Evolutionary conservation across 1,140 invertebrate species (phyloP), one percentile per base, ranked within the genome.

Genomic region (Trichonephila clavata): DNA sequence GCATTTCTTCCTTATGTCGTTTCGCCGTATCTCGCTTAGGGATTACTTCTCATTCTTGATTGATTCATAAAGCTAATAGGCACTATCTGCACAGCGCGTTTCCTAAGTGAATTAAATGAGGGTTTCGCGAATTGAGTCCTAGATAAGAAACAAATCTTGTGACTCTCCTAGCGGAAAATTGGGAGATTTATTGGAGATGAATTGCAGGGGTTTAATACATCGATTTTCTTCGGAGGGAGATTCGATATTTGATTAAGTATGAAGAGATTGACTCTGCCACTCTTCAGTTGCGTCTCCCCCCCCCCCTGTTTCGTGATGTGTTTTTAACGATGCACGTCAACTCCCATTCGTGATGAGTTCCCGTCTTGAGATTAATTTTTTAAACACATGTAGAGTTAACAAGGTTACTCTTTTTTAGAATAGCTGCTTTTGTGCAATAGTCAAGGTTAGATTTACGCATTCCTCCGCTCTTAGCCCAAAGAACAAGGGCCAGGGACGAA

Each of bases 91-190:
- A 50, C 50, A 13, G 50, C 50, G 50, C 50, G 50, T 50, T 77
- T 39, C 71, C 71, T 77, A 77, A 77, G 71, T 77, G 71, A 77
- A 77, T 77, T 77, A 77, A 77, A 77, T 77, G 71, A 50, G 5
- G 50, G 50, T 50, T 50, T 50, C 10, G 7, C 50, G 71, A 39
- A 77, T 77, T 27, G 14, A 39, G 18, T 18, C 71, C 27, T 20
- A 50, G 71, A 77, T 77, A 39, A 32, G 27, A 39, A 77, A 16
- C 27, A 77, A 27, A 77, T 77, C 27, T 77, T 39, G 71, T 32
- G 71, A 77, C 71, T 39, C 24, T 27, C 18, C 27, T 77, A 16
- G 71, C 71, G 71, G 71, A 77, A 77, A 77, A 77, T 77, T 77
- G 27, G 27, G 71, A 27, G 71, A 77, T 77, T 77, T 77, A 77